Conservation (phyloP, 2,888 invertebrate genomes). For the Ypsolopha scabrella region DNA sequence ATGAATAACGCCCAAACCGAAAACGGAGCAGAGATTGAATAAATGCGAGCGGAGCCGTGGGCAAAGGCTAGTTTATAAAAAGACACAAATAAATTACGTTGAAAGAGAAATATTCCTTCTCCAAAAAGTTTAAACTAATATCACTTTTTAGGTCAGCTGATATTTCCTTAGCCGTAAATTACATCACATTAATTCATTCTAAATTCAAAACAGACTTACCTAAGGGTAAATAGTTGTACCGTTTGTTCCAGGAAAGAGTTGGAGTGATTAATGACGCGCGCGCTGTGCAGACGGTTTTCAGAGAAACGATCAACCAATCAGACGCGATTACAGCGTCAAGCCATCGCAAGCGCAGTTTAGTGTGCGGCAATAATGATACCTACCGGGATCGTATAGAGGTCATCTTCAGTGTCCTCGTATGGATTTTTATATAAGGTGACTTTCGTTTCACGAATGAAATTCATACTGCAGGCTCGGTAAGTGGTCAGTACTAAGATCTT, state of each 20-base stretch:
- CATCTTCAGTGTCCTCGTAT: no score
- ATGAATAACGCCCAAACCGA: no score
- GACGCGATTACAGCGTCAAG: not conserved
- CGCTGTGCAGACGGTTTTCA: slow-evolving; percentile 22
- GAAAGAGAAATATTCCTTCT: not conserved
- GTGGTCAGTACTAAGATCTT: no score
- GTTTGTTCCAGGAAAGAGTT: slow-evolving; percentile 27
- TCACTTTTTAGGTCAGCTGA: no score
- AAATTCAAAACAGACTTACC: not conserved
- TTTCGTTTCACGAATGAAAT: no score
- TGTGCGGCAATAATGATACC: not conserved
- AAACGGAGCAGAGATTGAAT: no score
- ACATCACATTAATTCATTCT: not conserved
- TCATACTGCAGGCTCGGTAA: no score
- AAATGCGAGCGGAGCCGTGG: no score
- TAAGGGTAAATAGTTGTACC: not conserved
- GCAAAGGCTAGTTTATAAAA: no score
- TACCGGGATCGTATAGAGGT: not conserved
- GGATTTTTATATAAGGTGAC: no score
- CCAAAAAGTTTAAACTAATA: not conserved
- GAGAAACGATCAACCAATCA: slow-evolving; percentile 18
- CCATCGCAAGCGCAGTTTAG: not conserved
- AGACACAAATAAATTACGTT: no score
- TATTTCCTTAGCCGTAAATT: no score
- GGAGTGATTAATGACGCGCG: slow-evolving; percentile 28